phyloP scores from a whole-genome alignment of 2,797 vertebrate genomes.

The Oceanodroma leucorhoa region DNA sequence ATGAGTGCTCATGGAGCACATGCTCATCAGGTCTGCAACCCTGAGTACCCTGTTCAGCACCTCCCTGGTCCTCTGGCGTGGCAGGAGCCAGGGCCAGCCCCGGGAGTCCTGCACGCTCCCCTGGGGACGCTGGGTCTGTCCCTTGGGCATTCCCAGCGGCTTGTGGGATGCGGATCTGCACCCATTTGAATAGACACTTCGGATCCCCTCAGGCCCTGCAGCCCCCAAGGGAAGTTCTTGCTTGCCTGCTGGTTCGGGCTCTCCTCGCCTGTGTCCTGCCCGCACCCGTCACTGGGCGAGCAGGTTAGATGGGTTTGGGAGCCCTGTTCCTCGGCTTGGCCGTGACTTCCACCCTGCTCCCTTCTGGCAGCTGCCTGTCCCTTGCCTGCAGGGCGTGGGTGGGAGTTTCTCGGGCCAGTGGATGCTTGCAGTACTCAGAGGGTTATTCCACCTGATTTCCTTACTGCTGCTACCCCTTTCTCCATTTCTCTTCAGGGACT shows the following conservation, averaged over 20 bases:
- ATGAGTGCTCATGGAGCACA: fast-evolving
- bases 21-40: background rate
- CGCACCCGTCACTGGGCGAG: fast-evolving
- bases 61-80: fast-evolving
- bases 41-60: background rate
- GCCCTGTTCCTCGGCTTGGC: background rate
- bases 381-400: background rate
- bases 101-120: fast-evolving
- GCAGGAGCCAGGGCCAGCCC: background rate
- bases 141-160: background rate
- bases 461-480: background rate
- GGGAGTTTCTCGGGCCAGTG: background rate
- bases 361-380: background rate
- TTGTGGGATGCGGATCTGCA: background rate
- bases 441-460: background rate
- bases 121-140: background rate
- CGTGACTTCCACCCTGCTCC: background rate
- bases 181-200: fast-evolving
- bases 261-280: background rate
- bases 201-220: background rate
- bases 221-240: background rate
- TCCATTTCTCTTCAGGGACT: background rate
- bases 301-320: background rate
- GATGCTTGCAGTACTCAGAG: background rate
- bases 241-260: background rate